These are phyloP conservation scores for Zophobas morio DNA, from an alignment of 1,140 invertebrate genomes.

Conservation along the genomic window DNA sequence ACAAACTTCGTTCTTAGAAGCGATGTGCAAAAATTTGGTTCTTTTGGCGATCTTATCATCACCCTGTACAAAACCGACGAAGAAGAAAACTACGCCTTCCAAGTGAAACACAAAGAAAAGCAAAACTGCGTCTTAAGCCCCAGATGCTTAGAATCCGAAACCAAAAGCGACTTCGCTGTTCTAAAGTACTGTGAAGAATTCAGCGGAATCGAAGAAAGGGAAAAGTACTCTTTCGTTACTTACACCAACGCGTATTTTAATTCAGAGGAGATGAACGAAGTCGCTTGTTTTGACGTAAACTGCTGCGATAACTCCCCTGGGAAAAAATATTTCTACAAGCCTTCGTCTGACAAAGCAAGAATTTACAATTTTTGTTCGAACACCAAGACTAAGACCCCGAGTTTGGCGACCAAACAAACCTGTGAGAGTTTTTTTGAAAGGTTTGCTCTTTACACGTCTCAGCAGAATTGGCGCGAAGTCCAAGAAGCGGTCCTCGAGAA, in stretches of 20 bases:
- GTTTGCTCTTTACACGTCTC: background rate
- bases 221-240: background rate
- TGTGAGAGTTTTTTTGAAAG: background rate
- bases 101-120: background rate
- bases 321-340: background rate
- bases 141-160: background rate
- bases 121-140: background rate
- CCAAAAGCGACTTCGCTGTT: background rate
- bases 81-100: constrained; percentile 4
- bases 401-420: background rate
- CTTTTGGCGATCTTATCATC: background rate
- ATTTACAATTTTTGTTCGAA: constrained; percentile 11
- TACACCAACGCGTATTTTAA: background rate
- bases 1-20: background rate
- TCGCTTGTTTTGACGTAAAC: background rate
- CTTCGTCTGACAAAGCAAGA: background rate
- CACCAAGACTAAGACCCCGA: background rate
- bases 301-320: background rate
- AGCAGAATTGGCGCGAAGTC: background rate
- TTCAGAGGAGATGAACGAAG: background rate
- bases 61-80: background rate
- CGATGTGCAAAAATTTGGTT: background rate
- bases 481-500: background rate
- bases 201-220: background rate
- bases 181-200: background rate